Evolutionary conservation across 1,140 invertebrate genomes (phyloP), one percentile per base, ranked within the genome.

Genomic region (Philaenus spumarius): DNA sequence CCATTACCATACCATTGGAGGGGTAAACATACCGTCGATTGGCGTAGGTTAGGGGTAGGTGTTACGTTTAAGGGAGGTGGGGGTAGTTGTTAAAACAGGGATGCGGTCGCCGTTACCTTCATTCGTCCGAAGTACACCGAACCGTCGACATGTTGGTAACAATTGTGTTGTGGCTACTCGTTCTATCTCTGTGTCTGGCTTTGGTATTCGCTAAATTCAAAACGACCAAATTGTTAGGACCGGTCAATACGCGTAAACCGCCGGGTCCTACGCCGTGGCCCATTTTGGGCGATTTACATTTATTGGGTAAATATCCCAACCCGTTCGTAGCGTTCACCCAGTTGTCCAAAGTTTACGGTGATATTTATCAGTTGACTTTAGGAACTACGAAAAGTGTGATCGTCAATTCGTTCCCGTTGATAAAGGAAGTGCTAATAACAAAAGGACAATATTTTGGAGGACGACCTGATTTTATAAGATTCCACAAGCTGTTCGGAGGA

Each of bases 381-480:
- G 90, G 90, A 0, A 72, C 77, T 1, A 77, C 78, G 0, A 79
- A 80, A 17, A 89, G 87, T 67, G 73, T 92, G 3, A 82, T 94
- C 12, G 83, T 93, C 19, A 91, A 86, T 68, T 87, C 82, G 63
- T 80, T 85, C 64, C 75, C 81, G 2, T 68, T 83, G 12, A 86
- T 93, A 62, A 82, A 82, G 59, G 86, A 90, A 69, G 87, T 93
- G 15, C 77, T 93, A 14, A 84, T 91, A 66, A 80, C 83, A 58
- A 90, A 90, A 70, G 87, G 87, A 35, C 82, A 82, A 55, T 80
- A 83, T 62, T 91, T 94, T 71, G 87, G 86, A 2, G 86, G 87
- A 5, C 74, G 90, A 30, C 89, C 90, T 0, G 82, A 91, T 68
- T 93, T 92, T 69, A 66, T 85, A 26, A 74, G 90, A 35, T 88